Base-by-base conservation (phyloP, 2,113 vertebrate genomes). In the Nannobrachium achirus region DNA sequence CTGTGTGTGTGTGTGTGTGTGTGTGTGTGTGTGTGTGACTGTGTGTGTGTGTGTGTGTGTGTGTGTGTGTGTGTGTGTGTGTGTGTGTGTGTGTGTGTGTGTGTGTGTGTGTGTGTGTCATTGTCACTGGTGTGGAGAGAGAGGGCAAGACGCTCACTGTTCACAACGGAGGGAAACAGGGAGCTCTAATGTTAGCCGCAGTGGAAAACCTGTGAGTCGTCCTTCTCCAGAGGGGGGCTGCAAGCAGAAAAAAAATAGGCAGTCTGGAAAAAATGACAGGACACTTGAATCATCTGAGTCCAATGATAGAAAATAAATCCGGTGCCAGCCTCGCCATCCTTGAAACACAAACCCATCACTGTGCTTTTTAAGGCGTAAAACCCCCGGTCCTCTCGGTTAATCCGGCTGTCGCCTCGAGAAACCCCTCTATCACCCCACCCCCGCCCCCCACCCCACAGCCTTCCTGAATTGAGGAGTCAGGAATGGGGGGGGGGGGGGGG, bases 201-300 rank as follows among this genome's bases (percentile, higher is more conserved):
- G 56, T 89, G 88, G 89, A 91, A 90, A 90, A 90, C 76, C 58
- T 68, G 13, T 81, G 18, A 75, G 72, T 82, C 71, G 14, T 78
- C 72, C 44, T 86, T 83, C 82, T 88, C 80, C 56, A 74, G 80
- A 77, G 83, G 85, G 78, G 83, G 85, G 76, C 69, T 90, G 79
- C 10, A 44, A 82, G 82, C 57, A 71, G 75, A 86, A 72, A 33
- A 33, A 33, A 33, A 33, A 33, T 3, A 33, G 63, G 53, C 75
- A 45, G 66, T 68, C 80, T 91, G 92, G 91, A 93, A 93, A 93
- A 90, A 89, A 69, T 92, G 88, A 92, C 81, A 88, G 79, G 81
- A 87, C 83, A 86, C 82, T 85, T 88, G 89, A 91, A 89, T 91
- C 91, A 86, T 91, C 79, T 63, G 53, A 77, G 75, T n/a, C 14